A percentile compares a stretch with the other conserved stretches of the same genome.
Conservation (phyloP, 2,888 invertebrate species). For the Clitarchus hookeri region DNA sequence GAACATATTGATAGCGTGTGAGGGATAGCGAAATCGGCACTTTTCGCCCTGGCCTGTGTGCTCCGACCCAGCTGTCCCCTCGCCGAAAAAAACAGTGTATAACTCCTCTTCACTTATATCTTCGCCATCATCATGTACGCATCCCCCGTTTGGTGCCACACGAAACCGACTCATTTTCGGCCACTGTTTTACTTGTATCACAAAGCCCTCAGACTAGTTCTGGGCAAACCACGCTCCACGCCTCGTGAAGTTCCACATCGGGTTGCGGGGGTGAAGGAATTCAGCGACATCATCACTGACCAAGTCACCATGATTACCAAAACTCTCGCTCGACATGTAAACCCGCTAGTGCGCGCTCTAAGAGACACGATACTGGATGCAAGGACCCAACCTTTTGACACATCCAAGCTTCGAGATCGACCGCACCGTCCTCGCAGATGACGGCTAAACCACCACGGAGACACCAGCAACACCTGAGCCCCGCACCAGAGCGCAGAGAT, state of each 20-base stretch:
- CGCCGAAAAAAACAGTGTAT: neutral
- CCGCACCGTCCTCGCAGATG: neutral
- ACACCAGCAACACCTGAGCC: too few relatives aligned
- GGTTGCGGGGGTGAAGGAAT: neutral
- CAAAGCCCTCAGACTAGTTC: neutral
- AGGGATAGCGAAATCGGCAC: too few relatives aligned
- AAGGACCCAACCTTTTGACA: neutral
- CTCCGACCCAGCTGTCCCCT: too few relatives aligned
- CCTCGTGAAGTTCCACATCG: neutral
- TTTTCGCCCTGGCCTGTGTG: too few relatives aligned
- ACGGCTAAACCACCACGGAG: too few relatives aligned
- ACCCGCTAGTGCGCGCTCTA: neutral
- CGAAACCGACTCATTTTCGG: neutral
- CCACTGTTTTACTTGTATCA: neutral
- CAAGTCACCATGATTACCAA: neutral
- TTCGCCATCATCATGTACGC: neutral
- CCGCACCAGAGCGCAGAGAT: too few relatives aligned
- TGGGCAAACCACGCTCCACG: neutral
- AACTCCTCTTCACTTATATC: neutral
- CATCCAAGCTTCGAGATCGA: neutral
- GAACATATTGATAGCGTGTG: too few relatives aligned
- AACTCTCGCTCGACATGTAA: neutral
- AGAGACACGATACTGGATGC: neutral
- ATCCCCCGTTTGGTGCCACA: neutral
- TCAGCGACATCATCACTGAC: neutral